Evolutionary conservation across 2,888 invertebrate species (phyloP).

Genomic region (Torymus aiolomorphi): DNA sequence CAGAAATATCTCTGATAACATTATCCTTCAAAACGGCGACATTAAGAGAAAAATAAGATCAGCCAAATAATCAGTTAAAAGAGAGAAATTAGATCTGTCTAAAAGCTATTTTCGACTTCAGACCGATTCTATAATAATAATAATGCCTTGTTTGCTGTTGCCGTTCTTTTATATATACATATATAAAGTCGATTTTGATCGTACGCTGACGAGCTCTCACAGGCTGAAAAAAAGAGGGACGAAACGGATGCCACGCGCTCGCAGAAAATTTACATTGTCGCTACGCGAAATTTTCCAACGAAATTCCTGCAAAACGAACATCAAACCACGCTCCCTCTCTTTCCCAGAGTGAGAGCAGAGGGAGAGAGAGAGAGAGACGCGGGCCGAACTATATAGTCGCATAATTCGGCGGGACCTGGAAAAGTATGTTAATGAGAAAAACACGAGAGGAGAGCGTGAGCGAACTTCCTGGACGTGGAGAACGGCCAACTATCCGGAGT

Average conservation of each 20-base stretch:
- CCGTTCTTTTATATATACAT: neutral
- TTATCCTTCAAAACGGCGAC: too few species aligned
- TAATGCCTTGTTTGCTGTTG: neutral
- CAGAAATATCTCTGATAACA: too few species aligned
- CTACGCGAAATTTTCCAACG: conserved; percentile 30
- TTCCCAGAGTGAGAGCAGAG: too few species aligned
- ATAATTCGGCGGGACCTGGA: conserved; percentile 54
- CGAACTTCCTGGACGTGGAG: conserved; percentile 29
- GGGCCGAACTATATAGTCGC: conserved; percentile 27
- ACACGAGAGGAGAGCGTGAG: conserved; percentile 50
- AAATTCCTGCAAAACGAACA: conserved; percentile 42
- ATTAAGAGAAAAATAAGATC: too few species aligned
- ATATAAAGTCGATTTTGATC: conserved; percentile 25
- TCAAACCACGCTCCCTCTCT: conserved; percentile 38
- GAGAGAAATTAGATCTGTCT: too few species aligned
- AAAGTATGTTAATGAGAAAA: conserved; percentile 64
- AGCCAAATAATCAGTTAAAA: too few species aligned
- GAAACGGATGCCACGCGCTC: conserved; percentile 20
- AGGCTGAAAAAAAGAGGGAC: neutral
- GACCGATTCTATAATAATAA: neutral
- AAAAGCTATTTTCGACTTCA: too few species aligned
- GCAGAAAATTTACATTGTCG: conserved; percentile 40
- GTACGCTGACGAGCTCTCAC: neutral
- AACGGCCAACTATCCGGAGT: conserved; percentile 47
- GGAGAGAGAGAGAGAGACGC: conserved; percentile 2